A percentile compares a stretch with the other conserved stretches of the same genome.
Conservation (phyloP, 2,113 vertebrate species). For the Pandion haliaetus region DNA sequence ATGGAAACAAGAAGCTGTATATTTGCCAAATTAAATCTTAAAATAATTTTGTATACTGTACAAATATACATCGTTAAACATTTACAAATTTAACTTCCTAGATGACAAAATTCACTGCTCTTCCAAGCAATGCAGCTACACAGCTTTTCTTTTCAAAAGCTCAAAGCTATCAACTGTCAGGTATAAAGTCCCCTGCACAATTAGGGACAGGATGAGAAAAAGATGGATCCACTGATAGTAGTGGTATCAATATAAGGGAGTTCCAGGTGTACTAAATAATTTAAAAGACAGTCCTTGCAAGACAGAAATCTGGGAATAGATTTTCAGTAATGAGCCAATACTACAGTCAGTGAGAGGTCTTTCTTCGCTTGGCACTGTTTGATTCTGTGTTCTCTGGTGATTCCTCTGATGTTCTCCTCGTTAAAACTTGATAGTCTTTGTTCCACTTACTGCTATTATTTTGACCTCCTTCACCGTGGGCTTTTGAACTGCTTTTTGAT, state of each 20-base stretch:
- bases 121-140: background rate
- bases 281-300: background rate
- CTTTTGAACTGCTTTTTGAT: background rate
- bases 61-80: constrained; percentile 62
- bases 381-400: background rate
- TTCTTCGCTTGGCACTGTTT: constrained; percentile 54
- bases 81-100: constrained; percentile 21
- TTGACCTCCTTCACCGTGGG: background rate
- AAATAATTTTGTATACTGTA: constrained; percentile 67
- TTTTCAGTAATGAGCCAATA: background rate
- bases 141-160: background rate
- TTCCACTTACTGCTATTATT: background rate
- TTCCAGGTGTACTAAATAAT: background rate
- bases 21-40: constrained; percentile 38
- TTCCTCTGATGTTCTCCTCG: background rate
- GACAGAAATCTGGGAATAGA: background rate
- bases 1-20: constrained; percentile 3
- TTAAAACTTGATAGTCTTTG: background rate
- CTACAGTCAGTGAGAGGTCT: constrained; percentile 16
- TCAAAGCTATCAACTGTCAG: background rate
- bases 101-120: background rate
- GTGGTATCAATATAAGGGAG: background rate
- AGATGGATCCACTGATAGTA: background rate
- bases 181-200: background rate
- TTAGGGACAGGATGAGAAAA: background rate